phyloP scores from a whole-genome alignment of 2,797 vertebrate genomes.

The Protosalanx chinensis region DNA sequence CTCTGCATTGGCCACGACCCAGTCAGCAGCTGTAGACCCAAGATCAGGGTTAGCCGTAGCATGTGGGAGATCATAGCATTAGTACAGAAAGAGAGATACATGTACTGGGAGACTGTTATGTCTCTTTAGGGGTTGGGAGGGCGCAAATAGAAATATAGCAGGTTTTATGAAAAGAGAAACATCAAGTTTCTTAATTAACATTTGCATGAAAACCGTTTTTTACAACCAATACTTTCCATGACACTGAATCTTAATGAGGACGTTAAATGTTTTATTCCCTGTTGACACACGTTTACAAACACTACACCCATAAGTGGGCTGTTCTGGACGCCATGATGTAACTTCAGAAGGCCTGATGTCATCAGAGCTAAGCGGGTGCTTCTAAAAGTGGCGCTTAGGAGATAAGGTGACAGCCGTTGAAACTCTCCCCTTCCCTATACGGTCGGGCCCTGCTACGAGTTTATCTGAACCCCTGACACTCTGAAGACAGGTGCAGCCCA shows the following conservation, averaged over 20 bases:
- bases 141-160: too few species aligned
- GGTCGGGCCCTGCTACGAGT: constrained; percentile 55
- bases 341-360: constrained; percentile 55
- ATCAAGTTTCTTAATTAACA: neutral
- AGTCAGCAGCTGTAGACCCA: constrained; percentile 73
- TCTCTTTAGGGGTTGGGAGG: neutral
- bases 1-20: constrained; percentile 76
- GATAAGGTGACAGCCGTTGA: constrained; percentile 64
- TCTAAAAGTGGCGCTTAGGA: constrained; percentile 69
- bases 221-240: neutral
- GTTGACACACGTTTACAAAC: constrained; percentile 65
- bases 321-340: constrained; percentile 45
- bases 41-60: neutral
- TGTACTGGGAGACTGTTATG: neutral
- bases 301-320: constrained; percentile 45
- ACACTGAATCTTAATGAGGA: constrained; percentile 16
- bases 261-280: constrained; percentile 49
- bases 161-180: too few species aligned
- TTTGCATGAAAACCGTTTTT: neutral
- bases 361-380: constrained; percentile 52
- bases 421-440: constrained; percentile 63
- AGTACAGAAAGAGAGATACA: neutral
- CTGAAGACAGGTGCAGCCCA: constrained; percentile 68
- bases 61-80: neutral
- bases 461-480: constrained; percentile 62